Percentiles rank a stretch among this genome's conserved stretches.
Evolutionary conservation across 2,888 invertebrate genomes (phyloP).

Genomic region (Steinernema carpocapsae): DNA sequence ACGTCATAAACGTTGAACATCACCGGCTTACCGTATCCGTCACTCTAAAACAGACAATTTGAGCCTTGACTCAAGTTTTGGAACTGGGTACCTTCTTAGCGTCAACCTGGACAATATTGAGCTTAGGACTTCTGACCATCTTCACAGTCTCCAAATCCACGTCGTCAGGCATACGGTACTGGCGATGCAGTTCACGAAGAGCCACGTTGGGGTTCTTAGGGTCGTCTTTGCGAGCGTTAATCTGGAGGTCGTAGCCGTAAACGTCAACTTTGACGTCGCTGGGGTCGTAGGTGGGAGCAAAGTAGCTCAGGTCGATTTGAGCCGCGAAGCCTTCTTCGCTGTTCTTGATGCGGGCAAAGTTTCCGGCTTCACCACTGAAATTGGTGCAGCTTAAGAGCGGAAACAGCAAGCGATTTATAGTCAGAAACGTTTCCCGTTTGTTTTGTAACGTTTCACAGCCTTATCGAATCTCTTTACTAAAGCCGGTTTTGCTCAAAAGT

Average conservation of each 20-base stretch:
- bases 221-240: conserved; percentile 44
- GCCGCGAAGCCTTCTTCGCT: conserved; percentile 16
- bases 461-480: too few relatives aligned
- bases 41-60: background rate
- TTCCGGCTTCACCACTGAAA: conserved; percentile 17
- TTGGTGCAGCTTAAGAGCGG: background rate
- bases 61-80: background rate
- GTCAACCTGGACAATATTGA: background rate
- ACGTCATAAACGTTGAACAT: conserved; percentile 14
- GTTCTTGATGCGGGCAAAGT: conserved; percentile 15
- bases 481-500: too few relatives aligned
- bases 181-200: conserved; percentile 40
- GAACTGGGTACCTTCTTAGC: conserved; percentile 14
- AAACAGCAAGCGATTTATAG: too few relatives aligned
- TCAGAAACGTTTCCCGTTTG: too few relatives aligned
- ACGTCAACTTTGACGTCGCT: conserved; percentile 17
- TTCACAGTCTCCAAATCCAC: conserved; percentile 43
- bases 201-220: conserved; percentile 41
- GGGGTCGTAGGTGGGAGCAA: conserved; percentile 21
- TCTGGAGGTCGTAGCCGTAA: conserved; percentile 44
- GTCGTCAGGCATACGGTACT: conserved; percentile 45
- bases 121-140: conserved; percentile 18
- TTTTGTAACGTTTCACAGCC: too few relatives aligned
- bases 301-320: conserved; percentile 12
- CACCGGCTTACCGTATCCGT: conserved; percentile 26